Evolutionary conservation across 1,140 invertebrate genomes (phyloP).

Genomic region (Trypoxylus dichotomus): DNA sequence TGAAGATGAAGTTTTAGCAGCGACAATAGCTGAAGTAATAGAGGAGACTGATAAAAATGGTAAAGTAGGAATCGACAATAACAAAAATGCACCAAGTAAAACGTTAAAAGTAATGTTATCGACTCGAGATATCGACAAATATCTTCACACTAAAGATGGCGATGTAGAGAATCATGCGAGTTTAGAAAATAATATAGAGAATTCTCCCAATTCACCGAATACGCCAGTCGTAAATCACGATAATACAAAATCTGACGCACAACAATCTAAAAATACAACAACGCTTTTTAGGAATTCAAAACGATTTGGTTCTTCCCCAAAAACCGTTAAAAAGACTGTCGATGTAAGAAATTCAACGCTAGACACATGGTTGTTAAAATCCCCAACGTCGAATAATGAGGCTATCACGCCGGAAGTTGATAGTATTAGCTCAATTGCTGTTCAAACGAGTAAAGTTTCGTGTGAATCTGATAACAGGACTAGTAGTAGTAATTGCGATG

Average conservation of each 20-base stretch:
- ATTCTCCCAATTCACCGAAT: background rate
- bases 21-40: background rate
- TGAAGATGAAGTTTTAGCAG: conserved; percentile 8
- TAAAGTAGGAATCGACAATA: background rate
- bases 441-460: background rate
- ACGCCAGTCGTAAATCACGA: background rate
- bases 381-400: conserved; percentile 1
- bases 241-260: background rate
- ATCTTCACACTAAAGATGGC: background rate
- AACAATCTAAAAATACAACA: background rate
- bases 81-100: background rate
- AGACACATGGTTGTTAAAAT: conserved; percentile 13
- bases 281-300: background rate
- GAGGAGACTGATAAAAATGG: conserved; percentile 14
- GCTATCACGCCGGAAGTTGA: background rate
- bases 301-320: conserved; percentile 1
- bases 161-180: background rate
- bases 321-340: background rate
- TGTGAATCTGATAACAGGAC: conserved; percentile 13
- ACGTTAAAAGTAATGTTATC: background rate
- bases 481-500: conserved; percentile 6
- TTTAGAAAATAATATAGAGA: background rate
- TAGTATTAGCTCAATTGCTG: background rate
- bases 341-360: background rate
- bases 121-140: conserved; percentile 10